Evolutionary conservation across 2,888 invertebrate genomes (phyloP), one percentile per base, ranked within the genome.

Genomic region (Willowsia nigromaculata): DNA sequence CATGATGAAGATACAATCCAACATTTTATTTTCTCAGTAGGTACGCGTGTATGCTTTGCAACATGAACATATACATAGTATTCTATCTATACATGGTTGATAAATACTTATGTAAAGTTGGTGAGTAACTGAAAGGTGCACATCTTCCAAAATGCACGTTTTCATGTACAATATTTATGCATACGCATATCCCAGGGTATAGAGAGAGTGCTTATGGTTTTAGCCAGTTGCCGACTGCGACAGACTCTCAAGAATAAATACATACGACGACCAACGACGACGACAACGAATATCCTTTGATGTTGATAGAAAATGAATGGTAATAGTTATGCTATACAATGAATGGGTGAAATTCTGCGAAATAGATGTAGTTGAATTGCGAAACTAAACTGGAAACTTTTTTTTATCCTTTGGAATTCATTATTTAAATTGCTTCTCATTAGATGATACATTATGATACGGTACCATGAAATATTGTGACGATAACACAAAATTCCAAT

Each of bases 261-360:
- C 22, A 74, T 9, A 74, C 9, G 11, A 74, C 25, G 30, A 30
- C 27, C 15, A 13, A 0, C 47, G 15, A 74, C 43, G 71, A 68
- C 25, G n/a, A 27, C 15, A 9, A n/a, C 27, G 22, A 47, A 50
- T 74, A 74, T 43, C 50, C 74, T 74, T 74, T 74, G 74, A 74
- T 50, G 74, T 47, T 74, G 74, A 74, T 74, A 43, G 74, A 9
- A 74, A 74, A 74, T 47, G 47, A 74, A 30, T 74, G 74, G 25
- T 27, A 47, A 27, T 43, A 7, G 74, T n/a, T n/a, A n/a, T n/a
- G n/a, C n/a, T 74, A 47, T 74, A 33, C 27, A 15, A 47, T 74
- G 74, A 47, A 74, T 47, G 50, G 27, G 50, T 27, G 25, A 37
- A 50, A 15, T 74, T 25, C 13, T 5, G 3, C 4, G 25, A 47